Base-by-base conservation (phyloP, 37 sponge, comb jelly and placozoan genomes). In the Spongilla lacustris region DNA sequence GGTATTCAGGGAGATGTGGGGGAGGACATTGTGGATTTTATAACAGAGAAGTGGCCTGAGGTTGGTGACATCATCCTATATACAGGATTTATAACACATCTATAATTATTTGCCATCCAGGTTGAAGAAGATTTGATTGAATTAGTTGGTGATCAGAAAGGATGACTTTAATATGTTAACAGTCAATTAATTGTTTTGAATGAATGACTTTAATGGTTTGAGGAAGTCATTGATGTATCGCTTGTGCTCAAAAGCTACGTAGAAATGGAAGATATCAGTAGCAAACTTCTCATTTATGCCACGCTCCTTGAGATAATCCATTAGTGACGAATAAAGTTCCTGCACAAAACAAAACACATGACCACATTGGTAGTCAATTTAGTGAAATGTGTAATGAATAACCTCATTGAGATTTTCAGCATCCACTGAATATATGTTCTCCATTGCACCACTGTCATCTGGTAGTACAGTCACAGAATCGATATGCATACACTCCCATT, bases 1-100 rank as follows among this genome's bases (percentile, higher is more conserved):
- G 92, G 93, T 6, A 89, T 98, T 17, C 99, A 98, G 85, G 99
- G 99, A 37, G 96, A 97, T 36, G 92, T 97, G 28, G 50, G 37
- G 30, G 91, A 88, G 24, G 94, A 97, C n/a, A 32, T 97, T 19
- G 41, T 93, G 9, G 92, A 91, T 48, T 95, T 88, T 81, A 88
- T 97, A 23, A 90, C 74, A 49, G 86, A 93, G 30, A 86, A 88
- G 19, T 97, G 94, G 94, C 98, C 98, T 27, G 94, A 97, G 92
- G 96, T 91, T 77, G 74, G 82, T 86, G 2, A 9, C 48, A 31
- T 8, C 69, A 12, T 29, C 17, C n/a, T n/a, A n/a, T n/a, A n/a
- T n/a, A n/a, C 10, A 34, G 26, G 24, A 19, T 69, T 69, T 34
- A 36, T 19, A 69, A 27, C 14, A 81, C 6, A 24, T 36, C 25